Base-by-base conservation (phyloP, 2,797 vertebrate species). In the Microctenopoma steveboyesi region DNA sequence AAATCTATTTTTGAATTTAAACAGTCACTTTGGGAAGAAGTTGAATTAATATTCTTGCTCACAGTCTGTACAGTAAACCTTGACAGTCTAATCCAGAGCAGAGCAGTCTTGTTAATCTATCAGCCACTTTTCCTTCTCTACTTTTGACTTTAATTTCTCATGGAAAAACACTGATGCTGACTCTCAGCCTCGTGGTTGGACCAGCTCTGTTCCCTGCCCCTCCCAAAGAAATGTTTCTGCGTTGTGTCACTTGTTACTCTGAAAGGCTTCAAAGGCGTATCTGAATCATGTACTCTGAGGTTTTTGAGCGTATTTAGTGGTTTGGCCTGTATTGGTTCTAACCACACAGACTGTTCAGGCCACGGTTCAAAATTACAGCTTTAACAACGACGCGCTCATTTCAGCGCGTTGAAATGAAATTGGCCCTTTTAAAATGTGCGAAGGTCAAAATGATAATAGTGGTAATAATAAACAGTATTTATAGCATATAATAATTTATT, bases 231-330 rank as follows among this genome's bases (percentile, higher is more conserved):
- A 72, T 56, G 76, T 65, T 71, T 60, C 72, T 90, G 85, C 35
- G 10, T 82, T 76, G 74, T 89, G 85, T 92, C 85, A 77, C 73
- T 81, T 89, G 86, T 92, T 84, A 76, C 73, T 81, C 69, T 62
- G 60, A 53, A 53, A 82, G 28, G 63, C 78, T 84, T 89, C 80
- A 86, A 86, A 90, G 84, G 58, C 53, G 11, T 30, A 60, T 71
- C 64, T 81, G 74, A 86, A 81, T 85, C 59, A 85, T 82, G 58
- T 63, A 61, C 63, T 78, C 76, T 73, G 74, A 55, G 81, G 74
- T 84, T 81, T 83, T 54, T 54, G 64, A 67, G 53, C 47, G 49
- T 71, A 77, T 80, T 86, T 58, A 81, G 80, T 78, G 76, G 82
- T 78, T 80, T 70, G 48, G 72, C 72, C 64, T 49, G 73, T 72